Conservation (phyloP, 1,140 invertebrate species). For the Atopsyche davidsoni region DNA sequence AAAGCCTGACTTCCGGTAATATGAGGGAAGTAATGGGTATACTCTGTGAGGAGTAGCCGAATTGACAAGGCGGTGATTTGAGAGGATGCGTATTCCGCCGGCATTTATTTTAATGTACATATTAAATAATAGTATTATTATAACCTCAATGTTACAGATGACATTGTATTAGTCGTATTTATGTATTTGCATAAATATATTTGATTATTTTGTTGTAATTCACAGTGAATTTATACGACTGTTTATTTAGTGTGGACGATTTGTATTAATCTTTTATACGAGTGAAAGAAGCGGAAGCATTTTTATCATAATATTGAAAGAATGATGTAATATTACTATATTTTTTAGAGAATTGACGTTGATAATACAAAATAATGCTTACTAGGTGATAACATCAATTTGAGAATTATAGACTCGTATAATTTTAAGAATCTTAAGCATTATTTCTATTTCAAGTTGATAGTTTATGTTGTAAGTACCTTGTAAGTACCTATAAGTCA, state of each 20-base stretch:
- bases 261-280: too few species aligned
- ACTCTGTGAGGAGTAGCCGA: neutral
- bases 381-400: slow-evolving; percentile 5
- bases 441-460: slow-evolving; percentile 1
- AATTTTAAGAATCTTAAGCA: neutral
- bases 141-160: neutral
- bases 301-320: too few species aligned
- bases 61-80: neutral
- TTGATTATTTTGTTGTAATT: neutral
- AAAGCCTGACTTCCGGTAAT: neutral
- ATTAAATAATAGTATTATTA: slow-evolving; percentile 9
- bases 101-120: slow-evolving; percentile 18
- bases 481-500: too few species aligned
- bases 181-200: neutral
- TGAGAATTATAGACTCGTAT: slow-evolving; percentile 22
- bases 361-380: neutral
- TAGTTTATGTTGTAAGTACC: too few species aligned
- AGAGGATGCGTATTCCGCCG: neutral
- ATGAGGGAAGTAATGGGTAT: neutral
- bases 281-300: too few species aligned
- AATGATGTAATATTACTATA: too few species aligned
- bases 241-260: too few species aligned
- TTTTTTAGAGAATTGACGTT: too few species aligned
- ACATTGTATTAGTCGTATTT: neutral
- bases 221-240: too few species aligned